These are phyloP conservation scores for Motacilla alba DNA, from an alignment of 2,113 vertebrate genomes.

Conservation along the genomic window DNA sequence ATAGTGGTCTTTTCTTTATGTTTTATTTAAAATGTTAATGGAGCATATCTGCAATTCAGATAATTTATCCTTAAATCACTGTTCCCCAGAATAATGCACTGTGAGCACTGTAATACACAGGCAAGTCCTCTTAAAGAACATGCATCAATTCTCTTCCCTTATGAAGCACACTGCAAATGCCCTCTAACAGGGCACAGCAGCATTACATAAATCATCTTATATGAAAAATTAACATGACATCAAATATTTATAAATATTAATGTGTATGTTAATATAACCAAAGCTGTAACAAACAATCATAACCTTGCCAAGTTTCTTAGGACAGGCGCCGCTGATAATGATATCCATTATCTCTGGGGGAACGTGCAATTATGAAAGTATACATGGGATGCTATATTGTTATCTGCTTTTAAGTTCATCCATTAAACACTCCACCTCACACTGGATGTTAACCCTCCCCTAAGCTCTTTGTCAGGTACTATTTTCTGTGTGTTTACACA, in stretches of 20 bases:
- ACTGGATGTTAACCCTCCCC: slow-evolving; percentile 61
- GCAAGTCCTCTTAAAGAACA: slow-evolving; percentile 73
- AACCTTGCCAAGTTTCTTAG: slow-evolving; percentile 85
- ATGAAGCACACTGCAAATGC: slow-evolving; percentile 73
- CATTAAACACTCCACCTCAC: slow-evolving; percentile 68
- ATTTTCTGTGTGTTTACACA: slow-evolving; percentile 17
- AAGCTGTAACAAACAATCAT: slow-evolving; percentile 84
- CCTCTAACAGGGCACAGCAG: slow-evolving; percentile 77
- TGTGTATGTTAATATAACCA: slow-evolving; percentile 86
- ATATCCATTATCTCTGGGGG: slow-evolving; percentile 85
- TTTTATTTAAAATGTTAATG: slow-evolving; percentile 83
- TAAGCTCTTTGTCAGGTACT: slow-evolving; percentile 31
- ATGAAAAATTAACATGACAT: slow-evolving; percentile 89
- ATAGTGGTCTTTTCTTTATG: slow-evolving; percentile 68
- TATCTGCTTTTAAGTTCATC: slow-evolving; percentile 75
- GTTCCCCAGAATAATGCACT: slow-evolving; percentile 69
- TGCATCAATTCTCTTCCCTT: slow-evolving; percentile 69
- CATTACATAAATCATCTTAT: slow-evolving; percentile 83
- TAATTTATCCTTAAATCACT: slow-evolving; percentile 76
- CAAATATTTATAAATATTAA: slow-evolving; percentile 91
- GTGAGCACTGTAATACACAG: slow-evolving; percentile 59
- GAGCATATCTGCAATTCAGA: slow-evolving; percentile 72
- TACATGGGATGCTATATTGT: slow-evolving; percentile 71
- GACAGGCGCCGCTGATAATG: slow-evolving; percentile 82
- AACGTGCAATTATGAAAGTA: slow-evolving; percentile 73